Base-by-base conservation (phyloP, 2,888 invertebrate species). In the Ferrisia virgata region DNA sequence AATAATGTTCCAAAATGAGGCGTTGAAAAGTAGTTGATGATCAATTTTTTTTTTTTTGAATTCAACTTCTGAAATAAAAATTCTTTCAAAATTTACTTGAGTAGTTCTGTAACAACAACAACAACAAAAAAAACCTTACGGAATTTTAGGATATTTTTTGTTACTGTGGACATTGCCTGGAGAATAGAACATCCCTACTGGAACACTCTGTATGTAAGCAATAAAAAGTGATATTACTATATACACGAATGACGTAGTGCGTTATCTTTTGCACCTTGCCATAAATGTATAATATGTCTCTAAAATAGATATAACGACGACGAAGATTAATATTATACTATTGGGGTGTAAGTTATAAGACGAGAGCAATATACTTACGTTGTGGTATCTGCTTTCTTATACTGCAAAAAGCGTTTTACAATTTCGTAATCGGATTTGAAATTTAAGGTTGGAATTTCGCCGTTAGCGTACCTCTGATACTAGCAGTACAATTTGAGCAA, bases 381-480 rank as follows among this genome's bases (percentile, higher is more conserved):
- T 18, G 18, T 6, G 53, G 39, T 39, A n/a, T n/a, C n/a, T 11
- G 18, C 18, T n/a, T 18, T 47, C 47, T 47, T 47, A 47, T 18
- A 18, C 43, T 18, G 18, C 18, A 18, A 47, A 47, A 18, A 72
- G 72, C 72, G 36, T 72, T 72, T 72, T 72, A 33, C 31, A 6
- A 33, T 33, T 33, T 72, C 72, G 33, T 72, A 72, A 72, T 31
- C 72, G 72, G 72, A 72, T 72, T 72, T 72, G 33, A 72, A 72
- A 72, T 72, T 72, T 72, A 72, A 72, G 72, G 72, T 72, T n/a
- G 72, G 36, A 72, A 72, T 72, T 72, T 33, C 33, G 72, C 72
- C 72, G n/a, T 33, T 6, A 33, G 33, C 72, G 22, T 72, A 64
- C 22, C 53, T 11, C 28, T 11, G 11, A 11, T 8, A 11, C 1